These are phyloP conservation scores for Seladonia tumulorum DNA, from an alignment of 2,888 invertebrate genomes.

Conservation along the genomic window DNA sequence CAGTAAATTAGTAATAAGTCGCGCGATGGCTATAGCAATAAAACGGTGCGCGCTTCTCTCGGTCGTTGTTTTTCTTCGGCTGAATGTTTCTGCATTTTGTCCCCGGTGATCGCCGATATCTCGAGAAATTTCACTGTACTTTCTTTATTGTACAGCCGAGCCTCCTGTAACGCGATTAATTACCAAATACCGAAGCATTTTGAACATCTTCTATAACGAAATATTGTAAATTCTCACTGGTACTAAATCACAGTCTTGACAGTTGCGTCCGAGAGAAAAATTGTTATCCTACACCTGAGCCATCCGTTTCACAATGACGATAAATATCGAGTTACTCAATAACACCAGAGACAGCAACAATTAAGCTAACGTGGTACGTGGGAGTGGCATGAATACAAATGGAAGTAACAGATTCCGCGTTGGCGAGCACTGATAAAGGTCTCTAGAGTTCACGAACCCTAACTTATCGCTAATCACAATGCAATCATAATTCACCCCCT, in stretches of 20 bases:
- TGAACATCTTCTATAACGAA: no score
- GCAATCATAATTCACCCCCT: neutral
- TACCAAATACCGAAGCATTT: no score
- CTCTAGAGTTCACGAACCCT: neutral
- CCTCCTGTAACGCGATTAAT: no score
- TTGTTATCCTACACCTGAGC: neutral
- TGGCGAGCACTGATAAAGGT: conserved; percentile 6
- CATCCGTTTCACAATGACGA: neutral
- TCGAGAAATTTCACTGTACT: neutral
- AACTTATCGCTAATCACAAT: conserved; percentile 1
- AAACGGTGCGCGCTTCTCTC: neutral
- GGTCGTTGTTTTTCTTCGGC: neutral
- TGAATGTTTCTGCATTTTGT: neutral
- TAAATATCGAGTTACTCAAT: neutral
- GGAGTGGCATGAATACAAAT: neutral
- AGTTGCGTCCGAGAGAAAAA: neutral
- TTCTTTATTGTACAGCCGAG: neutral
- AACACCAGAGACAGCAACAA: neutral
- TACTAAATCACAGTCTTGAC: no score
- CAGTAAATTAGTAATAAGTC: conserved; percentile 10
- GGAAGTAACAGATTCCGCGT: neutral
- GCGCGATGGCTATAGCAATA: neutral
- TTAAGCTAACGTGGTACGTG: neutral
- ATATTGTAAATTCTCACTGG: no score
- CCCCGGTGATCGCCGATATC: neutral